Evolutionary conservation across 2,113 vertebrate species (phyloP), one percentile per base, ranked within the genome.

Genomic region (Odocoileus virginianus): DNA sequence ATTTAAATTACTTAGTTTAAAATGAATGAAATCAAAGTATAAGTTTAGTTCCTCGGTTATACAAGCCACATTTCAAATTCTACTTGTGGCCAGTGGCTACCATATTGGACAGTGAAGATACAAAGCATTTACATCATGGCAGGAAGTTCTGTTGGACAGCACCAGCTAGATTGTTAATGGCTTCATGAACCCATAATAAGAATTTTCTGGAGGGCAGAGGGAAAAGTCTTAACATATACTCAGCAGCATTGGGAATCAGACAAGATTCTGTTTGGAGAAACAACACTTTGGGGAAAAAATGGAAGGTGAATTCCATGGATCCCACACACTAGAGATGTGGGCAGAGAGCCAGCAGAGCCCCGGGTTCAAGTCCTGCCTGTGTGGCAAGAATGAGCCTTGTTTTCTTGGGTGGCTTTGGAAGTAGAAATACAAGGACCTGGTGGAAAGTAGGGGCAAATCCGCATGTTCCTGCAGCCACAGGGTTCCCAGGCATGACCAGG

Each of bases 281-380:
- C 7, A 71, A 17, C 43, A 43, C 30, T 82, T 45, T 17, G 21
- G 54, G 78, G 3, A n/a, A 47, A 79, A 54, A n/a, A 11, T 5
- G 2, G 14, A 55, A 84, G 45, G 52, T 43, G 43, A 93, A 78
- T 55, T 58, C 83, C 36, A 16, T 11, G 67, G n/a, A 50, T 50
- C 60, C 50, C n/a, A 58, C 57, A 19, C 27, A 45, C 28, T 33
- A 71, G 61, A 89, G 3, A 19, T 30, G 30, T 43, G 33, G 43
- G 25, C 58, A 30, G 54, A 36, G 13, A 60, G 4, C 50, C 86
- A 36, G 45, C 55, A 83, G 89, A 86, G 23, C 10, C 36, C 82
- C 0, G 0, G 10, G n/a, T 25, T 45, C 3, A 13, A 36, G 16
- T 27, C 36, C 16, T 50, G 2, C 43, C 3, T 36, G 30, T 7